Base-by-base conservation (phyloP, 1,140 invertebrate species). In the Philopotamus ludificatus region DNA sequence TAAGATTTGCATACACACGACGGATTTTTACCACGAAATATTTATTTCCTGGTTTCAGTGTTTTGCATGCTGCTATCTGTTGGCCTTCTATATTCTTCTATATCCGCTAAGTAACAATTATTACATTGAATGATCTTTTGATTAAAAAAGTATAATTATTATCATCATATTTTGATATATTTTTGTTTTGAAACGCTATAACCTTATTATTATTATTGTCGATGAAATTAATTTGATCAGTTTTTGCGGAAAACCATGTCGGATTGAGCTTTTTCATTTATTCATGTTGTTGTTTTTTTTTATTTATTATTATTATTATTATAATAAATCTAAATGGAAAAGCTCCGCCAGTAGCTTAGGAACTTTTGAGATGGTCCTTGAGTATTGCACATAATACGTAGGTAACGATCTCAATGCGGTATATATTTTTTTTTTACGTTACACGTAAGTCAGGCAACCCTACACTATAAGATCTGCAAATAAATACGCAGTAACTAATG, bases 331-430 rank as follows among this genome's bases (percentile, higher is more conserved):
- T 49, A 60, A 63, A 69, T 64, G 68, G 68, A 70, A 67, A 67
- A 67, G 61, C 68, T 70, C 71, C 57, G 63, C 69, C 71, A 75
- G 73, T 71, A 76, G 75, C 76, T 85, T 89, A 89, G 89, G 91
- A 92, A 92, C 91, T 94, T 94, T 94, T 94, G 92, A 94, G 92
- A 94, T 94, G 92, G 92, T 94, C 92, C 92, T 93, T 92, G 87
- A 84, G 79, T 75, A 34, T 63, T 65, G 65, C 50, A 49, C 57
- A 54, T 15, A 44, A 41, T n/a, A 12, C 4, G 16, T 25, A 10
- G 74, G 64, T 45, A 23, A 49, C 76, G 73, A 75, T 77, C 76
- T 76, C 73, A 76, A 74, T 75, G 74, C 74, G 75, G 73, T 54
- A 47, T 47, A 8, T 47, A 47, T 7, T 8, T 16, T 8, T 47